phyloP scores from a whole-genome alignment of 1,140 invertebrate genomes.

The Hyles vespertilio region DNA sequence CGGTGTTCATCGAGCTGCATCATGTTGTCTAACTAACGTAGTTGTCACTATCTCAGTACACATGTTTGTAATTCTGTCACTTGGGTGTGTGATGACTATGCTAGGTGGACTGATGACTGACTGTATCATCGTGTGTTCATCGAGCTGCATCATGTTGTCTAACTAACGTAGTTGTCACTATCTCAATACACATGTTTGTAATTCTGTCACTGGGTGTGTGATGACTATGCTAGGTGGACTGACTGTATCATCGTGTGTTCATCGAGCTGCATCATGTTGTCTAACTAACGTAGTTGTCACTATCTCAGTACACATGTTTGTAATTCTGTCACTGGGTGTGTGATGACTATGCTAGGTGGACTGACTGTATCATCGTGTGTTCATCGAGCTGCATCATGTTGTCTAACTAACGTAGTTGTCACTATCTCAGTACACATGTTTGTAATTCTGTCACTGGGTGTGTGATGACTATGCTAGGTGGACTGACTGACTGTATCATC shows the following conservation, averaged over 20 bases:
- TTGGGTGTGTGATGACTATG: conserved; percentile 21
- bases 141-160: neutral
- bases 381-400: neutral
- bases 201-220: conserved; percentile 25
- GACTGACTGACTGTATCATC: conserved; percentile 1
- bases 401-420: conserved; percentile 12
- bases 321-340: conserved; percentile 25
- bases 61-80: conserved; percentile 26
- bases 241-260: conserved; percentile 1
- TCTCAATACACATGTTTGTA: conserved; percentile 24
- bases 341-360: conserved; percentile 12
- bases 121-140: neutral
- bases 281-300: conserved; percentile 14
- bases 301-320: conserved; percentile 25
- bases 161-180: conserved; percentile 17
- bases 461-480: conserved; percentile 12
- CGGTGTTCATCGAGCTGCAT: neutral
- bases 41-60: conserved; percentile 26
- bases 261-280: neutral
- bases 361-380: conserved; percentile 1
- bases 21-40: conserved; percentile 1
- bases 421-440: conserved; percentile 27
- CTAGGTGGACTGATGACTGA: conserved; percentile 2
- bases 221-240: conserved; percentile 9
- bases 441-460: conserved; percentile 23